Evolutionary conservation across 2,888 invertebrate genomes (phyloP).

Genomic region (Panzeria rudis): DNA sequence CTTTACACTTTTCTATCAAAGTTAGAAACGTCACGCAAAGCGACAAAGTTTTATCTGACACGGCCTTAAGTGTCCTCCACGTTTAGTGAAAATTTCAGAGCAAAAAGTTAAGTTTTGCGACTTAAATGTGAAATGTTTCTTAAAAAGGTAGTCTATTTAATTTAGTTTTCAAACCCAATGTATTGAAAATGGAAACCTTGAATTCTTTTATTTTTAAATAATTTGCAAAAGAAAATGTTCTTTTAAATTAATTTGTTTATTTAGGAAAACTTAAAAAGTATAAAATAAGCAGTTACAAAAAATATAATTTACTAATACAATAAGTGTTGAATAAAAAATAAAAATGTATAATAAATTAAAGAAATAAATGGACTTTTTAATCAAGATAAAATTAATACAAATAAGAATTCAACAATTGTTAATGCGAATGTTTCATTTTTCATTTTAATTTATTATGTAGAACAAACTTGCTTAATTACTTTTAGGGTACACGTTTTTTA

Average conservation of each 20-base stretch:
- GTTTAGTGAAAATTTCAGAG: no score
- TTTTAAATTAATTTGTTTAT: slow-evolving; percentile 44
- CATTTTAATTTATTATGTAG: slow-evolving; percentile 49
- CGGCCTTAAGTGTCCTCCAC: no score
- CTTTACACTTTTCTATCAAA: no score
- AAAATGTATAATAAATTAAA: slow-evolving; percentile 62
- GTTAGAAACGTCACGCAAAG: no score
- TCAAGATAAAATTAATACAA: slow-evolving; percentile 50
- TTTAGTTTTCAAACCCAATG: not conserved
- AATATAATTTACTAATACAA: slow-evolving; percentile 63
- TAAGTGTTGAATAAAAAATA: slow-evolving; percentile 44
- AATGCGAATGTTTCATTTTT: slow-evolving; percentile 28
- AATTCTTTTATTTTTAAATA: not conserved
- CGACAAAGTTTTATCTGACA: no score
- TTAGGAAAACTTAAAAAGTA: slow-evolving; percentile 58
- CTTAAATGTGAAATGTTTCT: no score
- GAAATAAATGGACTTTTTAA: slow-evolving; percentile 47
- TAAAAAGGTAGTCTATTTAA: no score
- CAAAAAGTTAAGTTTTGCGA: no score
- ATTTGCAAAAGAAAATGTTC: not conserved
- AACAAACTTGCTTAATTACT: slow-evolving; percentile 55
- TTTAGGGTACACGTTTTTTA: slow-evolving; percentile 60
- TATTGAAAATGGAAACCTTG: not conserved
- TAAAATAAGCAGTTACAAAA: slow-evolving; percentile 46
- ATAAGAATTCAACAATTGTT: slow-evolving; percentile 51